Evolutionary conservation across 2,888 invertebrate genomes (phyloP).

Genomic region (Arctia plantaginis): DNA sequence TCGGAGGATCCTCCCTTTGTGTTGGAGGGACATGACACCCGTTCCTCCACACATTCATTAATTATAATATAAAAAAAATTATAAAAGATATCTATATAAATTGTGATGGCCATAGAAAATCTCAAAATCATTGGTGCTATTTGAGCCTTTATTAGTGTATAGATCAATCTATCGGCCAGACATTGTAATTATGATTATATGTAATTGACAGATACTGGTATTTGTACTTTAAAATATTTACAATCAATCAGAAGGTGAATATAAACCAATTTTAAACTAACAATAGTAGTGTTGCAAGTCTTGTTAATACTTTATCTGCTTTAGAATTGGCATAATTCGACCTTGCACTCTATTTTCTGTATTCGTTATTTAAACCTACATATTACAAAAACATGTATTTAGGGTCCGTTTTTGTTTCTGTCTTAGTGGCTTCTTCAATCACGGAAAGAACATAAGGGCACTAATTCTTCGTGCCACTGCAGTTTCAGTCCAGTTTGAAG

Average conservation of each 20-base stretch:
- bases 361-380: background rate
- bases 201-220: background rate
- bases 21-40: no score
- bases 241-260: background rate
- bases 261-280: background rate
- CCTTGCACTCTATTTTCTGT: background rate
- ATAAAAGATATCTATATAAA: no score
- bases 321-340: background rate
- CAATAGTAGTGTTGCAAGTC: background rate
- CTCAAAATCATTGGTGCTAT: background rate
- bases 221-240: conserved; percentile 1
- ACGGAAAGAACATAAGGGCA: background rate
- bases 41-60: no score
- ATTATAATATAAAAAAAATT: no score
- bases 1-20: no score
- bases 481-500: no score
- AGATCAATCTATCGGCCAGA: conserved; percentile 1
- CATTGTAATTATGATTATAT: background rate
- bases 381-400: background rate
- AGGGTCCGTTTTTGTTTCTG: background rate
- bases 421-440: background rate
- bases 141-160: background rate
- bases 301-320: background rate
- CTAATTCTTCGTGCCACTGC: background rate
- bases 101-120: no score